Evolutionary conservation across 1,140 invertebrate genomes (phyloP), one percentile per base, ranked within the genome.

Genomic region (Berghia stephanieae): DNA sequence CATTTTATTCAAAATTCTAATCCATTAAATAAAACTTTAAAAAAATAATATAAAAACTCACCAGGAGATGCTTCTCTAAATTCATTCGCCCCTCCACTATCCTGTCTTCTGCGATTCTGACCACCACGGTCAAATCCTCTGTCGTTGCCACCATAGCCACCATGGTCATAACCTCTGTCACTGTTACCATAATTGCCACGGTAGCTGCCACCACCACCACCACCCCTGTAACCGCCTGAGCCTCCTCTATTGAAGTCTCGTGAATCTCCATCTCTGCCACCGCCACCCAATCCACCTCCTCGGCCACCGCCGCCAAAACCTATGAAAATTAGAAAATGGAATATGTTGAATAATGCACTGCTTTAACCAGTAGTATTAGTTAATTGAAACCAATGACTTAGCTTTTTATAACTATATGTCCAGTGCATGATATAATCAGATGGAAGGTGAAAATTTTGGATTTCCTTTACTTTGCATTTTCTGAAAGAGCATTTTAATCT

Each of bases 61-160:
- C 84, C 84, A 70, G 84, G 81, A 24, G 84, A 84, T 10, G 83
- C 81, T 83, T 86, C 84, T 71, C 80, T 78, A 34, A 85, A 80
- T 52, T 83, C 80, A 24, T 78, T 75, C 46, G 71, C 49, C 57
- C 66, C 67, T n/a, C 80, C 68, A 18, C 77, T 78, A 71, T 66
- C 57, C 27, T 74, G 75, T 21, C 77, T 76, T 80, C 82, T 40
- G n/a, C 76, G 44, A 13, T 79, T 57, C 16, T 44, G 68, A 43
- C 57, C 77, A 13, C 38, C 78, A 16, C 78, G 76, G 31, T 76
- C 79, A 36, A 68, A 44, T 60, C 70, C 75, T 24, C 83, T 44
- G 16, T 79, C 68, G 16, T 74, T 70, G 8, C 80, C 68, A 34
- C 80, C 55, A 27, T 78, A 75, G 10, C 70, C 71, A 31, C 78